Conservation (phyloP, 2,113 vertebrate species). For the Bambusicola thoracicus region DNA sequence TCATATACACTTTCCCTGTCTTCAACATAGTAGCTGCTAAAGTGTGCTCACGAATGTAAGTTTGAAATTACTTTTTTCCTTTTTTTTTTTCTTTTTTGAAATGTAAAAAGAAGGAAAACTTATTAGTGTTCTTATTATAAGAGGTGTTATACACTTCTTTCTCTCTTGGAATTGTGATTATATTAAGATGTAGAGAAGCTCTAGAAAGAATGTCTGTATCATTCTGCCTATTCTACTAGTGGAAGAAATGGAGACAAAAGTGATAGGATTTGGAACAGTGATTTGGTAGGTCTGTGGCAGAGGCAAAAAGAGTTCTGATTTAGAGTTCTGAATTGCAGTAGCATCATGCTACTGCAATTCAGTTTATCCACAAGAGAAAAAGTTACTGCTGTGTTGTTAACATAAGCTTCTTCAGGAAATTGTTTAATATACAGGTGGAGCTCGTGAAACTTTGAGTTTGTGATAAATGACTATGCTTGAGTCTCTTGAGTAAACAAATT, state of each 20-base stretch:
- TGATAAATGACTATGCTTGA: not conserved
- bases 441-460: not conserved
- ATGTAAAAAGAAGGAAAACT: not conserved
- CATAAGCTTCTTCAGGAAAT: not conserved
- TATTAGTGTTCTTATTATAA: not conserved
- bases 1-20: conserved; percentile 91
- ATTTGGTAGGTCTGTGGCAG: not conserved
- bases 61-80: not conserved
- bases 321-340: not conserved
- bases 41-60: conserved; percentile 91
- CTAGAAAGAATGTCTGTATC: not conserved
- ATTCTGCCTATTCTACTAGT: not conserved
- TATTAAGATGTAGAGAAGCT: not conserved
- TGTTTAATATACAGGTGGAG: not conserved
- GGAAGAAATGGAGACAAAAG: not conserved
- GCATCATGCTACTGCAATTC: not conserved
- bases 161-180: not conserved
- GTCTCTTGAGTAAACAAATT: not conserved
- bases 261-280: not conserved
- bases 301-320: not conserved
- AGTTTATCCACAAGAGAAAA: not conserved
- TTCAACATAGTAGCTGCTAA: conserved; percentile 89
- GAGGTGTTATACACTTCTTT: not conserved
- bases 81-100: not conserved
- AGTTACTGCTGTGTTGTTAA: not conserved